Evolutionary conservation across 2,888 invertebrate genomes (phyloP), one percentile per base, ranked within the genome.

Genomic region (Epinotia bilunana): DNA sequence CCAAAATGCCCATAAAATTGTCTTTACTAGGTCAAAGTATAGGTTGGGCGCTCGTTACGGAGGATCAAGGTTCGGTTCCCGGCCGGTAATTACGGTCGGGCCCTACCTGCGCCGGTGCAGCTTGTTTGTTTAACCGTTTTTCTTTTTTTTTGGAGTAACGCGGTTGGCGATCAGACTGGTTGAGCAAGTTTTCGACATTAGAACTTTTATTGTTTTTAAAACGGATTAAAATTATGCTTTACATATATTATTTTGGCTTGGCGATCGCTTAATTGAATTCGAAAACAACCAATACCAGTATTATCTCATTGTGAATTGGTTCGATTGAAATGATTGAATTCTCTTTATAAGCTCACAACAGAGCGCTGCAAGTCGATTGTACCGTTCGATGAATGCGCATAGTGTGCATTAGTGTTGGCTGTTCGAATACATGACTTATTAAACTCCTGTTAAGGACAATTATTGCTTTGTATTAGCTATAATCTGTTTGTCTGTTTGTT

Each of bases 1-100:
- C 72, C 74, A 80, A 79, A 80, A 78, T 72, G 79, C 78, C 80
- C 81, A 78, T 87, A 87, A 87, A 88, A 87, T 80, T 84, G 86
- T 87, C 82, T 82, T 87, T 87, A 83, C 80, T 83, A 84, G 84
- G 82, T 86, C 86, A 90, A 90, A 92, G 87, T 91, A 92, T 90
- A 90, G 91, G 91, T 88, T 91, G 76, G 79, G 9, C 46, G 55
- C 65, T 70, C 28, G 68, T 68, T 60, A 61, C 33, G 53, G 33
- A 79, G 80, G 86, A 83, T 83, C 81, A 78, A 74, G 85, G 82
- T 80, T 83, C 80, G 84, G 82, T 80, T 84, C 85, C 84, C 79
- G 81, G 81, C 79, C 79, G 83, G 83, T 90, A 91, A 91, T 91
- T 91, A 88, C 83, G 85, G 82, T 82, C 80, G 81, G 80, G 78